These are phyloP conservation scores for Drosophila mercatorum DNA, from an alignment of 2,888 invertebrate genomes.

Conservation along the genomic window DNA sequence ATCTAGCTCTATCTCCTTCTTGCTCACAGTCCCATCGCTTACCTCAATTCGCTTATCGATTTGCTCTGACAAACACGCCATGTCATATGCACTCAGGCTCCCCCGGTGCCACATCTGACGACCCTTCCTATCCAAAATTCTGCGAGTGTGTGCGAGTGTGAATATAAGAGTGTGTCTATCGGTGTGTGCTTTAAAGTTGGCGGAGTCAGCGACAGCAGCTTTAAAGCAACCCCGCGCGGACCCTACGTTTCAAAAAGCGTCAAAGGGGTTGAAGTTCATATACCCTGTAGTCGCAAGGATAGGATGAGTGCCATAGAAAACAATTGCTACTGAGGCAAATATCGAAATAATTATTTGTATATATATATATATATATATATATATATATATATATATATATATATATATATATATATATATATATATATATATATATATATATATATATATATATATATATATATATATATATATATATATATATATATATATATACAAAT, in stretches of 20 bases:
- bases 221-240: constrained; percentile 41
- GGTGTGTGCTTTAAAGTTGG: constrained; percentile 34
- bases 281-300: constrained; percentile 30
- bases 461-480: too few relatives aligned
- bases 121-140: constrained; percentile 23
- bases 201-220: constrained; percentile 30
- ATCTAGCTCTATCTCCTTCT: too few relatives aligned
- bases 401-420: too few relatives aligned
- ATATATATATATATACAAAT: too few relatives aligned
- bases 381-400: too few relatives aligned
- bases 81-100: constrained; percentile 21
- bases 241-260: background rate
- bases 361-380: too few relatives aligned
- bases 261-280: constrained; percentile 27
- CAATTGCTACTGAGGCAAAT: background rate
- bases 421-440: too few relatives aligned
- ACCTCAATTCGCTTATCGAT: constrained; percentile 51
- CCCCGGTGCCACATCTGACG: constrained; percentile 18
- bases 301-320: background rate
- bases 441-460: too few relatives aligned
- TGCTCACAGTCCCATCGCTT: constrained; percentile 10
- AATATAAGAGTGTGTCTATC: background rate
- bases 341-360: background rate
- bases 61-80: constrained; percentile 45
- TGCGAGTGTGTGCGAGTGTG: constrained; percentile 6